A percentile compares a stretch with the other conserved stretches of the same genome.
Evolutionary conservation across 2,888 invertebrate species (phyloP).

Genomic region (Trichacis sp.): DNA sequence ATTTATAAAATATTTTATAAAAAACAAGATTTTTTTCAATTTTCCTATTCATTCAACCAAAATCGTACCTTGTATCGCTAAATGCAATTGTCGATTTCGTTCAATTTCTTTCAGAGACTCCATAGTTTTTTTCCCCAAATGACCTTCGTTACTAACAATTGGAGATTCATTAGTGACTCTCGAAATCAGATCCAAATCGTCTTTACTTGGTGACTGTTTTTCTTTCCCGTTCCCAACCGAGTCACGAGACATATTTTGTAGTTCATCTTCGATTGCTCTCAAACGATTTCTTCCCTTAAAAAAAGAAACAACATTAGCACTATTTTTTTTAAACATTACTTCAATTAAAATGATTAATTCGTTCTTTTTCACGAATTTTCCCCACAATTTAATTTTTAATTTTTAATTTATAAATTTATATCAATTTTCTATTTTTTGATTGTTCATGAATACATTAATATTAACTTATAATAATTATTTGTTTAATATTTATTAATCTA

Average conservation of each 20-base stretch:
- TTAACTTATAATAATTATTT: too few relatives aligned
- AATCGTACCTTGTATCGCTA: constrained; percentile 93
- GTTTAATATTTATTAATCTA: too few relatives aligned
- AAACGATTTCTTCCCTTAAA: constrained; percentile 74
- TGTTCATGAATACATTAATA: too few relatives aligned
- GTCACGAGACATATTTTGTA: constrained; percentile 69
- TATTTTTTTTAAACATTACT: too few relatives aligned
- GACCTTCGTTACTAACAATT: constrained; percentile 75
- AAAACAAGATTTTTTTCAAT: too few relatives aligned
- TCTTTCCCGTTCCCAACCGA: constrained; percentile 56
- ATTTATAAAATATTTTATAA: too few relatives aligned
- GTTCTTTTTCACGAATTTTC: too few relatives aligned
- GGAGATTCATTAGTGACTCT: constrained; percentile 88
- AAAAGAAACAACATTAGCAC: constrained; percentile 7
- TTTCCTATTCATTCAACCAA: too few relatives aligned
- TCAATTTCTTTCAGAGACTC: constrained; percentile 92
- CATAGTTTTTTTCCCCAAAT: constrained; percentile 81
- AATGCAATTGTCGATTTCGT: constrained; percentile 84
- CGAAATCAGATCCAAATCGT: constrained; percentile 89
- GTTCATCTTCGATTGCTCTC: constrained; percentile 76
- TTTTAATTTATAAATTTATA: too few relatives aligned
- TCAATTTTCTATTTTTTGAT: too few relatives aligned
- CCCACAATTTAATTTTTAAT: too few relatives aligned
- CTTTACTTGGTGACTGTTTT: constrained; percentile 78
- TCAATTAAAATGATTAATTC: too few relatives aligned